Base-by-base conservation (phyloP, 2,113 vertebrate genomes). In the Shinisaurus crocodilurus region DNA sequence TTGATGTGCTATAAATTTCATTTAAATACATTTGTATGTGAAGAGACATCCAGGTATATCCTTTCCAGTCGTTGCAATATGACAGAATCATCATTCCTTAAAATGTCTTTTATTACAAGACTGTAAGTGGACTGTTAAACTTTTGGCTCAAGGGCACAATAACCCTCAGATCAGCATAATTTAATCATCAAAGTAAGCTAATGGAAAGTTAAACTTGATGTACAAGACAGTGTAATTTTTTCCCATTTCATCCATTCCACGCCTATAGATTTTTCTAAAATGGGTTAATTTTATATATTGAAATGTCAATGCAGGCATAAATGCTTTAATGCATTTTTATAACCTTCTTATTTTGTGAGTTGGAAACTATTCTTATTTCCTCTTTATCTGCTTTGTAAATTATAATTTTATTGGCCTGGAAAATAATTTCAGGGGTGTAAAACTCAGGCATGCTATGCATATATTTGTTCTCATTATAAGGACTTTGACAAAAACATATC, bases 171-270 rank as follows among this genome's bases (percentile, higher is more conserved):
- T 96, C 96, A 94, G 94, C 90, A 96, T 95, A 97, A 97, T 96
- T 96, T 97, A 95, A 95, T 96, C 87, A 96, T 94, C 91, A 95
- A 80, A 87, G 76, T 86, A 96, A 95, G 90, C 88, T 96, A 97
- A 96, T 95, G 90, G 93, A 94, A 96, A 97, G 96, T 95, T 97
- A 96, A 96, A 96, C 92, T 91, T 43, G 34, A 87, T 95, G 82
- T 93, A 94, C 74, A 95, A 93, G 94, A 86, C 34, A 93, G 37
- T 82, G 50, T 91, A 95, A 95, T 96, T 93, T 77, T 92, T 86
- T 93, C 32, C 3, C 93, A 32, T 89, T 90, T 94, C 79, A 88
- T 90, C 88, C 50, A 96, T 93, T 85, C 75, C 65, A 92, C 0
- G 8, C 92, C 88, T 93, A 95, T 93, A 95, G 93, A 93, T 95